These are phyloP conservation scores for Harpegnathos saltator DNA, from an alignment of 1,140 invertebrate species.

Conservation along the genomic window DNA sequence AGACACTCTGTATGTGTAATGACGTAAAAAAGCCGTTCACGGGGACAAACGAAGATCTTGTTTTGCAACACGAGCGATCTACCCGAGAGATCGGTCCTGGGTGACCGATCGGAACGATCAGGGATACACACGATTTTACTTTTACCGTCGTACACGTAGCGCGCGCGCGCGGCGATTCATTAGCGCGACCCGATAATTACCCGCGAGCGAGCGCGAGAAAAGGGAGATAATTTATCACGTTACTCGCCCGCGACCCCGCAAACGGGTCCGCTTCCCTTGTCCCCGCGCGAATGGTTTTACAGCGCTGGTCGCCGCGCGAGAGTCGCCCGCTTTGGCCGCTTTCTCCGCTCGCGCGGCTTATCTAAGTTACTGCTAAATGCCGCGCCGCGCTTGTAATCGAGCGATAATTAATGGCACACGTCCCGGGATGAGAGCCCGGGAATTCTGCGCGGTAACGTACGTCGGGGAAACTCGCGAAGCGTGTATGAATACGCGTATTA, in stretches of 20 bases:
- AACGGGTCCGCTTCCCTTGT: neutral
- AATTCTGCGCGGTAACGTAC: constrained; percentile 3
- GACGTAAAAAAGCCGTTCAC: no score
- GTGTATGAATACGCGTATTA: constrained; percentile 3
- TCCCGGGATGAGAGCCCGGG: neutral
- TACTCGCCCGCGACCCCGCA: neutral
- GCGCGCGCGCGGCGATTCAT: neutral
- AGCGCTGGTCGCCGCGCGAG: neutral
- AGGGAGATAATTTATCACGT: constrained; percentile 45
- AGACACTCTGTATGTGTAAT: no score
- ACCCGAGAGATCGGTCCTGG: neutral
- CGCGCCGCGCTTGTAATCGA: neutral
- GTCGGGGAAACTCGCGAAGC: constrained; percentile 4
- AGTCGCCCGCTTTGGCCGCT: constrained; percentile 5
- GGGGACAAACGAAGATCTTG: neutral
- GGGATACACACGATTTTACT: neutral
- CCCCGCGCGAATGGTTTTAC: neutral
- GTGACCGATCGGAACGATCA: neutral
- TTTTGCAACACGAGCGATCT: neutral
- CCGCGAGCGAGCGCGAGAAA: constrained; percentile 4
- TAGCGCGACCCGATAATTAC: constrained; percentile 24
- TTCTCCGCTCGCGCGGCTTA: constrained; percentile 13
- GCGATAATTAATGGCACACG: constrained; percentile 28
- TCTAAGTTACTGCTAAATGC: constrained; percentile 29
- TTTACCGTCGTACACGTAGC: neutral